A percentile compares a stretch with the other conserved stretches of the same genome.
phyloP scores from a whole-genome alignment of 92 coral and sea anemone species.

The Phymanthus crucifer region DNA sequence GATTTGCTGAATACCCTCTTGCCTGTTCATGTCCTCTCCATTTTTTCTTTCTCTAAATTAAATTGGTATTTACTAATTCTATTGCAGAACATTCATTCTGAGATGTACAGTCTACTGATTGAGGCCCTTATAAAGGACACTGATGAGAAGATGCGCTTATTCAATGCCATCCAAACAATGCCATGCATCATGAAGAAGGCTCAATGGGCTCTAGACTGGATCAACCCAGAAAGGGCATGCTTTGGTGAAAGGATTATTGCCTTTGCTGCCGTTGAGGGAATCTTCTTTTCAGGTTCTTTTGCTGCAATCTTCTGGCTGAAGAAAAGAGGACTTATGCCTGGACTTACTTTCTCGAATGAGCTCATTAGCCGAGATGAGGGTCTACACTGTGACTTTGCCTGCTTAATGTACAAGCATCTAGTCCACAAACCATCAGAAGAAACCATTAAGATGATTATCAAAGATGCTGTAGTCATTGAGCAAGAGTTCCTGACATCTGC shows the following conservation, averaged over 20 bases:
- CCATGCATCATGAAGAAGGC: constrained; percentile 97
- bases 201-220: constrained; percentile 97
- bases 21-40: no score
- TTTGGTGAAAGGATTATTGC: constrained; percentile 92
- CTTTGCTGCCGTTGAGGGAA: constrained; percentile 99
- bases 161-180: constrained; percentile 94
- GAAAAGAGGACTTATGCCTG: constrained; percentile 96
- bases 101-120: constrained; percentile 94
- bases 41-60: no score
- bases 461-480: constrained; percentile 92
- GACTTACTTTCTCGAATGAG: constrained; percentile 92
- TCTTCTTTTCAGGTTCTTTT: constrained; percentile 98
- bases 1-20: no score
- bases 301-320: constrained; percentile 98
- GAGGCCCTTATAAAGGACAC: constrained; percentile 83
- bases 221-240: constrained; percentile 84
- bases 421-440: constrained; percentile 81
- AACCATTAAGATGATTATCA: constrained; percentile 65
- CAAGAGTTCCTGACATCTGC: constrained; percentile 92
- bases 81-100: constrained; percentile 90
- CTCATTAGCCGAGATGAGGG: constrained; percentile 96
- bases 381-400: constrained; percentile 98
- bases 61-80: not conserved
- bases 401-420: constrained; percentile 87
- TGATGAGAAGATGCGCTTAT: constrained; percentile 59